Evolutionary conservation across 2,797 vertebrate species (phyloP).

Genomic region (Coracias cyanogaster): DNA sequence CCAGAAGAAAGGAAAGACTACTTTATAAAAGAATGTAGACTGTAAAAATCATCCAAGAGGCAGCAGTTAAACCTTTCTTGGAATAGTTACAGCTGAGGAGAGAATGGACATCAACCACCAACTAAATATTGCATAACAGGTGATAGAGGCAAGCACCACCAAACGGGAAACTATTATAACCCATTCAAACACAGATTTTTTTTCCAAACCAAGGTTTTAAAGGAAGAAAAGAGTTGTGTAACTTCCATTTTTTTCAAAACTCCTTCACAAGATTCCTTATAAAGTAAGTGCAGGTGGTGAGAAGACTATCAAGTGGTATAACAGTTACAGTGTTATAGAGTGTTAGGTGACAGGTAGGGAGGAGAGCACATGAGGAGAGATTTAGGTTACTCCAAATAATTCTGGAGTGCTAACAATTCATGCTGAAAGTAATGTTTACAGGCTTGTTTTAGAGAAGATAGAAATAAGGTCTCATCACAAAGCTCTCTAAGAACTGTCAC

Average conservation of each 20-base stretch:
- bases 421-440: neutral
- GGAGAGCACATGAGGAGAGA: neutral
- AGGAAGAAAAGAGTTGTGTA: neutral
- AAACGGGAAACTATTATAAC: neutral
- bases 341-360: neutral
- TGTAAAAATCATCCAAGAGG: constrained; percentile 47
- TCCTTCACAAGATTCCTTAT: neutral
- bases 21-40: constrained; percentile 54
- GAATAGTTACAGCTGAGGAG: neutral
- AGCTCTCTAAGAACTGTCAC: neutral
- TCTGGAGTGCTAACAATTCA: neutral
- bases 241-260: neutral
- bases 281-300: neutral
- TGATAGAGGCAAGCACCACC: neutral
- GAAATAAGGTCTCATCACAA: neutral
- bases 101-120: constrained; percentile 1
- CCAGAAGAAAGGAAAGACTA: constrained; percentile 60
- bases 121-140: constrained; percentile 18
- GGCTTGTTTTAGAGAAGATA: neutral
- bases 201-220: constrained; percentile 16
- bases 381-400: neutral
- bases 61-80: constrained; percentile 44
- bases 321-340: neutral
- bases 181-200: neutral
- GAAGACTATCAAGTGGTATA: neutral